These are phyloP conservation scores for Brachypteracias leptosomus DNA, from an alignment of 2,113 vertebrate species.

Conservation along the genomic window DNA sequence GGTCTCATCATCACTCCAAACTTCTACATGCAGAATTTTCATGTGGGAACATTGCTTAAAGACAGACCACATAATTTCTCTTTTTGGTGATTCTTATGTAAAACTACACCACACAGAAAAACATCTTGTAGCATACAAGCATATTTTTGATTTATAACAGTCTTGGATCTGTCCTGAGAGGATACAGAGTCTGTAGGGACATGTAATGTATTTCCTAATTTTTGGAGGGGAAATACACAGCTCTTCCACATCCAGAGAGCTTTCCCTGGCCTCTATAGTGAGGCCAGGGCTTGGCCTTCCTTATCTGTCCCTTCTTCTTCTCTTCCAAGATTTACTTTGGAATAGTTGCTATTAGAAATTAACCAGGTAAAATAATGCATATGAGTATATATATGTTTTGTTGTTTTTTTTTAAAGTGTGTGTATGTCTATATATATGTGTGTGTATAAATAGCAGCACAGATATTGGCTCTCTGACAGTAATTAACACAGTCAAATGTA, in stretches of 20 bases:
- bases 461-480: not conserved
- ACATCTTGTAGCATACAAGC: not conserved
- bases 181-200: not conserved
- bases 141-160: not conserved
- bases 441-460: not conserved
- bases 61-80: not conserved
- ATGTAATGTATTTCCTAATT: not conserved
- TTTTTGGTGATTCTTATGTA: not conserved
- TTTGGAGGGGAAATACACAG: not conserved
- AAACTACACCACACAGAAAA: not conserved
- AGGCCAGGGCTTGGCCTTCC: not conserved
- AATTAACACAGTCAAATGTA: not conserved
- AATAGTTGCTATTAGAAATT: not conserved
- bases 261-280: not conserved
- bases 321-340: not conserved
- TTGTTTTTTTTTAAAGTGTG: not conserved
- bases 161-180: not conserved
- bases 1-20: not conserved
- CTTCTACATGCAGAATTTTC: not conserved
- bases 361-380: not conserved
- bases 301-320: not conserved
- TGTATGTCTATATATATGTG: not conserved
- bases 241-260: not conserved
- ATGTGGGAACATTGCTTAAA: not conserved
- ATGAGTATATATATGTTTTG: accelerated